Conservation (phyloP, 1,140 invertebrate species). For the Oedothorax gibbosus region DNA sequence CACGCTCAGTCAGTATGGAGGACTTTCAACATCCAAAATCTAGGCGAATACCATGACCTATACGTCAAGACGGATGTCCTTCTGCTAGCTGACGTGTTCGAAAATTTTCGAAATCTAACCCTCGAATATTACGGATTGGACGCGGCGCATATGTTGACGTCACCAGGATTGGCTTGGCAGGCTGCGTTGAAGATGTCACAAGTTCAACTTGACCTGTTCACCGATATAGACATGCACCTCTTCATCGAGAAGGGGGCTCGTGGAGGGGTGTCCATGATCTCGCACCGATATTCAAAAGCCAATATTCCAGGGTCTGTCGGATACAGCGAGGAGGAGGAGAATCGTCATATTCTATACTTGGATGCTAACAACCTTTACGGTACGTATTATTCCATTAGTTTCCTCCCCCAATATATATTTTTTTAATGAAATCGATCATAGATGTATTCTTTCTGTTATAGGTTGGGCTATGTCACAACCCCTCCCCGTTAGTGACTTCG, state of each 20-base stretch:
- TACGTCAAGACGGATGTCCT: conserved; percentile 59
- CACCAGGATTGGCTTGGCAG: conserved; percentile 23
- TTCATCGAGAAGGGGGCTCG: conserved; percentile 31
- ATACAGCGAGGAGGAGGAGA: neutral
- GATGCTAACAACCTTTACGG: too few species aligned
- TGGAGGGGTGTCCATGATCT: too few species aligned
- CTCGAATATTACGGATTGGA: conserved; percentile 14
- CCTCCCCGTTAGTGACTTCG: conserved; percentile 47
- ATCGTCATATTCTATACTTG: neutral
- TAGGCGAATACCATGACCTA: conserved; percentile 60
- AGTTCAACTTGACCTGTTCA: conserved; percentile 10
- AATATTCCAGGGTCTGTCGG: too few species aligned
- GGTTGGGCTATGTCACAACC: conserved; percentile 11
- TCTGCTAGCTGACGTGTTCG: conserved; percentile 63
- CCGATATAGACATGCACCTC: conserved; percentile 35
- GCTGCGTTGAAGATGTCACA: neutral
- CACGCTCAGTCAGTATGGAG: conserved; percentile 62
- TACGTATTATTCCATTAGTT: neutral
- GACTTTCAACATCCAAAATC: conserved; percentile 61
- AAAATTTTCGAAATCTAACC: conserved; percentile 63
- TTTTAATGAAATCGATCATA: conserved; percentile 64
- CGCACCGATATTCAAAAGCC: neutral
- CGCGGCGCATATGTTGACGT: neutral
- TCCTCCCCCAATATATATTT: conserved; percentile 29
- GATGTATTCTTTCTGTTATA: conserved; percentile 26